Evolutionary conservation across 92 coral and sea anemone genomes (phyloP), one percentile per base, ranked within the genome.

Genomic region (Zoanthus gigantus): DNA sequence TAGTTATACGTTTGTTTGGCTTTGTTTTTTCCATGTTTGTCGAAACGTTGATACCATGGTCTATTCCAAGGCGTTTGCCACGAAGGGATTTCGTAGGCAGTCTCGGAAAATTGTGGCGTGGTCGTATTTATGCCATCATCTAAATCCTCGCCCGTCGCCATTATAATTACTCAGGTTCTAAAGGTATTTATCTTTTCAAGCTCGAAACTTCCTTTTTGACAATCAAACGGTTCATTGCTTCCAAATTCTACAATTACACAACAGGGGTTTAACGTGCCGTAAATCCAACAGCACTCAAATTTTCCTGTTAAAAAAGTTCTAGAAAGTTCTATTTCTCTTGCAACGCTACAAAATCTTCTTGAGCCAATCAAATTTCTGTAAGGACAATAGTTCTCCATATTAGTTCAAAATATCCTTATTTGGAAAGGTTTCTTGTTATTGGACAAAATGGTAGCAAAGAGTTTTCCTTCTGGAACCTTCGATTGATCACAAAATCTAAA

Each of bases 41-140:
- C 54, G 31, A 78, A 78, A 65, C 95, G 84, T 79, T 95, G 98
- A 86, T 95, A 95, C 98, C 98, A 95, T 0, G 98, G 98, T 48
- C 89, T 93, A 77, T 83, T 95, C 98, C 98, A 95, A 11, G 93
- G 92, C 12, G 92, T 88, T 83, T 95, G 98, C 98, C 98, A 95
- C 6, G 98, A 93, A 28, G 98, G 98, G 15, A 95, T 95, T 85
- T 95, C 98, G 75, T 95, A 95, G 83, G 88, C 77, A 5, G 78
- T 56, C 75, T 42, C 67, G 42, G 83, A 80, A 65, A 68, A 69
- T n/a, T 81, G 81, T 9, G 46, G 71, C n/a, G 78, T 66, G 4
- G 85, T 80, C 28, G 74, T 65, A 5, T 23, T 66, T 9, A 80
- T 80, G 0, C 85, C 85, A 28, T 77, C 82, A 50, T 80, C 74